Evolutionary conservation across 2,888 invertebrate species (phyloP), one percentile per base, ranked within the genome.

Genomic region (Reticulitermes lucifugus): DNA sequence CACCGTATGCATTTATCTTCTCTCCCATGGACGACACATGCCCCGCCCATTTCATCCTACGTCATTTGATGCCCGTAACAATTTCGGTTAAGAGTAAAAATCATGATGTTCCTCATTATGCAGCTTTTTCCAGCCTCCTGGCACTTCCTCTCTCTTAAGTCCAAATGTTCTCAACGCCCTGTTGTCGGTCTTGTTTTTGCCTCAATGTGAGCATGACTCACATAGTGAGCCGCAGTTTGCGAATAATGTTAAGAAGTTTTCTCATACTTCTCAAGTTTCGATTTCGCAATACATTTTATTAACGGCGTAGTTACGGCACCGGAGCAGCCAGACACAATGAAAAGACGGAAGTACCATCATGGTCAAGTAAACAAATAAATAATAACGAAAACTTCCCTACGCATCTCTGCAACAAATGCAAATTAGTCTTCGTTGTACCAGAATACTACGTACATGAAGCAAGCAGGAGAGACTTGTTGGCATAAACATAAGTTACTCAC

Each of bases 401-500:
- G 18, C 73, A 73, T 73, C 41, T 73, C 41, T 73, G 73, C 73
- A 73, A 41, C 3, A 73, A 73, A 73, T 41, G 41, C 73, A 73
- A 73, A 65, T 65, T 65, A 65, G 65, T 65, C 65, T 65, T 65
- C 25, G 25, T 65, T 65, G 65, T 25, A 25, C 65, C 25, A 65
- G n/a, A 65, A 65, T n/a, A 25, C 12, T 65, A 65, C 59, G 10
- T 46, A 46, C 18, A 55, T 25, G 25, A 60, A 60, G 60, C 22
- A 1, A 21, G 60, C 60, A 22, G 60, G 25, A 35, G 18, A 41
- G 71, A 18, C 10, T 73, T 9, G 22, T 41, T 73, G 10, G 73
- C 18, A 21, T 73, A 73, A 73, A 73, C 73, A 73, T 41, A 73
- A 73, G 73, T 73, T 73, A 73, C 73, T 41, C 73, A 73, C 41